Conservation (phyloP, 2,797 vertebrate species). For the Borostomias antarcticus region DNA sequence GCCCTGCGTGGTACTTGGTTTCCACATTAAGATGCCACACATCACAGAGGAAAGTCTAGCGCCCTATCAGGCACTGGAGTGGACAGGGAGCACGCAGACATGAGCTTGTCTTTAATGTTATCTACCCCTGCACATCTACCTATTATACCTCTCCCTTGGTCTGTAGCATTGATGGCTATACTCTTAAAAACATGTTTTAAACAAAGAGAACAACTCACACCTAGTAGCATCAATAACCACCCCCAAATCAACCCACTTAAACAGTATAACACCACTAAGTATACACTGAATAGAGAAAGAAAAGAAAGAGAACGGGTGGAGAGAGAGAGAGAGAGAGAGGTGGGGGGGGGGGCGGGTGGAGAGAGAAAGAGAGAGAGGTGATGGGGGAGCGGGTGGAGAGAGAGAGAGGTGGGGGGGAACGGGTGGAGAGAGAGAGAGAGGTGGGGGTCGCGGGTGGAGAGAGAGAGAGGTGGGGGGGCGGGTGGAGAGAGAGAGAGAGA, state of each 20-base stretch:
- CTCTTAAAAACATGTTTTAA: no score
- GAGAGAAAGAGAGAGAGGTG: no score
- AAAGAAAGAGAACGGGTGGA: no score
- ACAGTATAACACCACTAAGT: background rate
- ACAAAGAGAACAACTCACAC: conserved; percentile 23
- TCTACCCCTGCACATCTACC: conserved; percentile 70
- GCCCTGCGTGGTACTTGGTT: background rate
- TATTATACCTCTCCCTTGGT: no score
- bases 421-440: conserved; percentile 3
- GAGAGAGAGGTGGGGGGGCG: background rate
- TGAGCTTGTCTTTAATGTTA: conserved; percentile 56
- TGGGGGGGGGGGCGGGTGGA: no score
- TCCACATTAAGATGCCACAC: background rate
- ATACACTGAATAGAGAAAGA: no score
- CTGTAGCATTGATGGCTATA: no score
- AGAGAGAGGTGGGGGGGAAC: no score
- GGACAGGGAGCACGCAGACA: conserved; percentile 40
- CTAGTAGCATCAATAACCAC: conserved; percentile 50
- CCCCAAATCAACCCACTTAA: background rate
- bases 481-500: background rate
- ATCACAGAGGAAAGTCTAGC: conserved; percentile 1
- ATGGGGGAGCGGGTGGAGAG: no score
- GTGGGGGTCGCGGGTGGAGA: no score
- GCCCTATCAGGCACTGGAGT: background rate
- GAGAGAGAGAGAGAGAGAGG: no score